phyloP scores from a whole-genome alignment of 2,888 invertebrate genomes.

The Caenorhabditis imperialis region DNA sequence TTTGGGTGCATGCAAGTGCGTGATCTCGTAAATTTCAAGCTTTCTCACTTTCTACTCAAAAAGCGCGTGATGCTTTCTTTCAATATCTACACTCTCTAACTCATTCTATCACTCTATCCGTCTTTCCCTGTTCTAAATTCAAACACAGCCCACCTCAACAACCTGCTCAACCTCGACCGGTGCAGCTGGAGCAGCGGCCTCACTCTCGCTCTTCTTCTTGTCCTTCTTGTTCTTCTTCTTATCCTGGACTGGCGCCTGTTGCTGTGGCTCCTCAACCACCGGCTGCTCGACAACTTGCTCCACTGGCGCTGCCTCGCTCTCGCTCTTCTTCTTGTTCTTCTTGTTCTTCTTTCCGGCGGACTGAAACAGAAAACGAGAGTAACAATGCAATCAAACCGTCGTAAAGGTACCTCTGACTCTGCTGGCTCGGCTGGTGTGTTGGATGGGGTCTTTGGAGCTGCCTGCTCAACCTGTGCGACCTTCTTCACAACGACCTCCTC shows the following conservation, averaged over 20 bases:
- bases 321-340: conserved; percentile 61
- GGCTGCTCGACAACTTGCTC: conserved; percentile 36
- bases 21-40: neutral
- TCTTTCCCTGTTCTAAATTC: conserved; percentile 2
- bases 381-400: conserved; percentile 21
- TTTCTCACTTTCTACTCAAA: neutral
- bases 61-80: neutral
- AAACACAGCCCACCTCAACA: conserved; percentile 39
- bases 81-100: conserved; percentile 4
- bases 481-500: conserved; percentile 46
- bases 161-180: conserved; percentile 39
- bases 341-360: conserved; percentile 54
- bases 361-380: conserved; percentile 21
- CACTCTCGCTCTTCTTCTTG: conserved; percentile 41
- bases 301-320: conserved; percentile 44
- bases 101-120: too few relatives aligned
- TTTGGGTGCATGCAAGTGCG: conserved; percentile 21
- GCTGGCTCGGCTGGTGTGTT: conserved; percentile 49
- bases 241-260: conserved; percentile 25
- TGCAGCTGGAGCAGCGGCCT: conserved; percentile 25
- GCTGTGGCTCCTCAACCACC: conserved; percentile 30
- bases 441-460: conserved; percentile 42
- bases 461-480: conserved; percentile 28
- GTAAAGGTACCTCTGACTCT: conserved; percentile 23
- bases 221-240: conserved; percentile 51